Base-by-base conservation (phyloP, 2,888 invertebrate genomes). In the Crematogaster levior region DNA sequence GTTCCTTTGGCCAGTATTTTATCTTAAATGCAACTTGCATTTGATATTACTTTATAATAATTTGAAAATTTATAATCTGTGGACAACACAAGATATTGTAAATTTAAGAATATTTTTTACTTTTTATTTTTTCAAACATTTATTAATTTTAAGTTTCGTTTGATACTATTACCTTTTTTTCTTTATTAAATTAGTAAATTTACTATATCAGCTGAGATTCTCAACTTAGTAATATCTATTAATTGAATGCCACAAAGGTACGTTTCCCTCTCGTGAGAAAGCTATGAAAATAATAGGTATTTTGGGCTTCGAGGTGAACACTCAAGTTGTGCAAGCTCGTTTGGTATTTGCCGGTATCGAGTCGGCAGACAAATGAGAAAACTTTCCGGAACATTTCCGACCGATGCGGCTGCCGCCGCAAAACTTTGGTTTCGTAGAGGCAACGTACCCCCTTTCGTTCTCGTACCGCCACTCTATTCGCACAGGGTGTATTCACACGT, bases 291-390 rank as follows among this genome's bases (percentile, higher is more conserved):
- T 53, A 75, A 53, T 27, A 24, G 77, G 3, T 68, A 79, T 68
- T 79, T 79, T 68, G 30, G 63, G 51, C 61, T 48, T 48, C 61
- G 61, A 63, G 34, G 66, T 65, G 53, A 68, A 73, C 84, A 84
- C 82, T 85, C 85, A 86, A 89, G 86, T 84, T 86, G 63, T 65
- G 83, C 86, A 75, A 86, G 86, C 83, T 84, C 83, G 86, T 86
- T 88, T 88, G 82, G 84, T 87, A 91, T 89, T 91, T 85, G 82
- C 85, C 82, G 84, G 85, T 90, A 90, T 90, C 91, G 88, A 87
- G 66, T 66, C 83, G 30, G 83, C 87, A 88, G 90, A 92, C 91
- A 90, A 91, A 92, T 91, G 90, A 90, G 92, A 89, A 92, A 92
- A 92, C 91, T 92, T 92, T 90, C 86, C 84, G 79, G 75, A 81